Evolutionary conservation across 2,797 vertebrate species (phyloP), one percentile per base, ranked within the genome.

Genomic region (Malacoraja senta): DNA sequence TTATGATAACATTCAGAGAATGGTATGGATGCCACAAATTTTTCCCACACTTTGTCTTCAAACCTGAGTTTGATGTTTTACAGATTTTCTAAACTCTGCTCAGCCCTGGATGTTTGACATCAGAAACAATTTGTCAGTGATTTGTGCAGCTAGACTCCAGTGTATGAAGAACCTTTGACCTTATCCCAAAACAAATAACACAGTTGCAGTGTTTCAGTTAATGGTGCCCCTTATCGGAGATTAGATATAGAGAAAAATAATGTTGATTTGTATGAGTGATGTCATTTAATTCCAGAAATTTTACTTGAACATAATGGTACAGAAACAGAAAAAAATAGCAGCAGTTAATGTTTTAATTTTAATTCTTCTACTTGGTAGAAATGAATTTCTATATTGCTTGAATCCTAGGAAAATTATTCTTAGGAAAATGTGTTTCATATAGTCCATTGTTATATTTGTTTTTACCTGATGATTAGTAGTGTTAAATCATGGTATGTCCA

Each of bases 1-100:
- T 61, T 84, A 61, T 29, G 12, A 84, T 61, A 84, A 84, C 81
- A 84, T 84, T 84, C 53, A 84, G 24, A 29, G 53, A 84, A 84
- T 26, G 26, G 12, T 58, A 32, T 84, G 81, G 15, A 84, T 84
- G 81, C 81, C 53, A n/a, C 26, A 84, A 29, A 84, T 84, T 84
- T 84, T 84, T 84, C 81, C 81, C 81, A 84, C 81, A 84, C 81
- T 84, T 84, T n/a, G 53, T 61, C 53, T 61, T 4, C 53, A 84
- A 84, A 84, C 81, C 53, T 84, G 81, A 84, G 81, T 53, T 84
- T 84, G 3, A 53, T 61, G 58, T 84, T 80, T 84, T n/a, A 84
- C 53, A 84, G 81, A 61, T 84, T 84, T 61, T 61, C 53, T 29
- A 61, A 29, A 61, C 21, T 61, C 24, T 29, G 12, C 3, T 61